Evolutionary conservation across 2,113 vertebrate species (phyloP), one percentile per base, ranked within the genome.

Genomic region (Nibea coibor): DNA sequence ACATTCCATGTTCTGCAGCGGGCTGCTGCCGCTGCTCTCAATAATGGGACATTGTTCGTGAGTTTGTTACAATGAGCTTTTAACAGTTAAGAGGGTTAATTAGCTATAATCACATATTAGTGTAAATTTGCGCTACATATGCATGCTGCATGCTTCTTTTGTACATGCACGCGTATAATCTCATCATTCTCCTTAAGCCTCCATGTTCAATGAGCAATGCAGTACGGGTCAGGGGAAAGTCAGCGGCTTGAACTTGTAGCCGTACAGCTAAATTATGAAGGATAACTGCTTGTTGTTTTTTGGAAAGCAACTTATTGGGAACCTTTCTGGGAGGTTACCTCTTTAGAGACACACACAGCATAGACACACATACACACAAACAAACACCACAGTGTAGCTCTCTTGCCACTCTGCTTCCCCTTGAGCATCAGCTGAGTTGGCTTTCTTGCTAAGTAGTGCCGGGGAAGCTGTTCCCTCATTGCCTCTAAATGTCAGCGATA

Each of bases 231-330:
- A 88, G 59, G 71, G 14, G 62, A 75, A 88, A 89, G 90, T 90
- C 85, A 90, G 64, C 9, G 72, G 54, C 65, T 24, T 81, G 78
- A 53, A 15, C 53, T 24, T 69, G 72, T 22, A 31, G 72, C 50
- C 1, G 10, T 42, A 22, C 45, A 51, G 65, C n/a, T 42, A 76
- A 51, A 58, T 86, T 83, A 89, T 80, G 58, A 84, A 81, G 82
- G 88, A 89, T 90, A 88, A 90, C 1, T 51, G 57, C 5, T 63
- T 92, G 84, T 91, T 91, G 45, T 87, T 87, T 82, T 89, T 63
- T 43, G 62, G 50, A 71, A 78, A 64, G 64, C 67, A 75, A 72
- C 20, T 84, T 90, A 90, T 87, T 90, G 83, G 71, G 68, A 84
- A 87, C 28, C 85, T 81, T 75, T 80, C 84, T 71, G 59, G 83